These are phyloP conservation scores for Xiphias gladius DNA, from an alignment of 2,113 vertebrate species.

Conservation along the genomic window DNA sequence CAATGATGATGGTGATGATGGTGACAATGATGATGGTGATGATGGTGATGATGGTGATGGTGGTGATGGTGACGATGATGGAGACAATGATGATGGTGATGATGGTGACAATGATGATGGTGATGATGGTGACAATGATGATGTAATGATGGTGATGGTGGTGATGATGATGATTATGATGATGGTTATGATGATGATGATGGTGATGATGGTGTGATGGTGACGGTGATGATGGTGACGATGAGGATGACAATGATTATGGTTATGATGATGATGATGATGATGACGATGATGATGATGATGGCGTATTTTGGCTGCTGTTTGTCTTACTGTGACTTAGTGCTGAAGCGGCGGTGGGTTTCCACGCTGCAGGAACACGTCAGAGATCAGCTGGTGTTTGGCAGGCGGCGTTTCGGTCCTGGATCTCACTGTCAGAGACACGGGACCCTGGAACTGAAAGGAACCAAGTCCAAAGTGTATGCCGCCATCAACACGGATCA, in stretches of 20 bases:
- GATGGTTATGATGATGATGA: background rate
- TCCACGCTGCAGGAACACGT: conserved; percentile 90
- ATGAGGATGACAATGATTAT: too few species aligned
- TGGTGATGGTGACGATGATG: background rate
- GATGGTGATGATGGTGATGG: too few species aligned
- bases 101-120: too few species aligned
- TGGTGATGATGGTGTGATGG: background rate
- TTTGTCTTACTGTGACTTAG: conserved; percentile 81
- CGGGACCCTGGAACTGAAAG: conserved; percentile 91
- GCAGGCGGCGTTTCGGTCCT: conserved; percentile 83
- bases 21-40: too few species aligned
- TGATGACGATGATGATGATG: too few species aligned
- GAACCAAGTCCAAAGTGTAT: conserved; percentile 94
- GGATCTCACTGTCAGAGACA: conserved; percentile 87
- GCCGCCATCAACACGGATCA: conserved; percentile 90
- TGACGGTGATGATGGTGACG: background rate
- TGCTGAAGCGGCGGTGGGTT: conserved; percentile 90
- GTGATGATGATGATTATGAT: background rate
- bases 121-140: background rate
- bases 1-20: too few species aligned
- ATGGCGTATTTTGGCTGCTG: background rate
- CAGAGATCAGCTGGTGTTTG: conserved; percentile 87
- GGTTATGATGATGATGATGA: too few species aligned
- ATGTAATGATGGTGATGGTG: too few species aligned
- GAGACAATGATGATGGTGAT: too few species aligned